Evolutionary conservation across 2,113 vertebrate genomes (phyloP).

Genomic region (Amia ocellicauda): DNA sequence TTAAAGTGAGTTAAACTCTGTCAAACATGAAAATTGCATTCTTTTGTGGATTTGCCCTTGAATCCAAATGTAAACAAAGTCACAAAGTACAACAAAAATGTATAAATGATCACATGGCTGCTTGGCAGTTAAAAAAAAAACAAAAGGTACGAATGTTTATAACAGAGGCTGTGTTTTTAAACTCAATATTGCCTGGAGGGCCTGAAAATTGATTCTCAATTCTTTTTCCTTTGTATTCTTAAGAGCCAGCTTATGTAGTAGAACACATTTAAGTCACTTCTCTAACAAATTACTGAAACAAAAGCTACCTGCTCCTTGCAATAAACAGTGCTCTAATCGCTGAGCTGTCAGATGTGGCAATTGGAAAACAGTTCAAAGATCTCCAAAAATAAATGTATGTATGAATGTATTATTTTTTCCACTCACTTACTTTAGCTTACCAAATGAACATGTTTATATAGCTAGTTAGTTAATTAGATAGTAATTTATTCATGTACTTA

Average conservation of each 20-base stretch:
- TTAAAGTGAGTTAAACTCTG: too few species aligned
- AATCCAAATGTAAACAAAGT: neutral
- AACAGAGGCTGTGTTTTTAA: neutral
- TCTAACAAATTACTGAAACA: constrained; percentile 32
- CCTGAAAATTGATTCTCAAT: neutral
- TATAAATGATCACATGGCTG: neutral
- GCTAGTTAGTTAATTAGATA: too few species aligned
- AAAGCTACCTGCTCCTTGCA: neutral
- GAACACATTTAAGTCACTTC: constrained; percentile 47
- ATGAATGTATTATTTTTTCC: too few species aligned
- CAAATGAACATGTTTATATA: too few species aligned
- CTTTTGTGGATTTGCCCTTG: too few species aligned
- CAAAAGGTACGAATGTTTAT: neutral
- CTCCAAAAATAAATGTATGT: too few species aligned
- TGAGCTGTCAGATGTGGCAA: neutral
- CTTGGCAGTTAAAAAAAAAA: neutral
- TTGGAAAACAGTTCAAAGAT: neutral
- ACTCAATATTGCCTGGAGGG: neutral
- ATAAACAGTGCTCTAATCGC: neutral
- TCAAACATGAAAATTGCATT: too few species aligned
- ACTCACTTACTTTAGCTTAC: too few species aligned
- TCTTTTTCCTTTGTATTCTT: constrained; percentile 30
- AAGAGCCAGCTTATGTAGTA: constrained; percentile 41
- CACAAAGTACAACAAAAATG: neutral
- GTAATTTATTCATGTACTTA: too few species aligned